Evolutionary conservation across 2,888 invertebrate species (phyloP), one percentile per base, ranked within the genome.

Genomic region (Yponomeuta malinellus): DNA sequence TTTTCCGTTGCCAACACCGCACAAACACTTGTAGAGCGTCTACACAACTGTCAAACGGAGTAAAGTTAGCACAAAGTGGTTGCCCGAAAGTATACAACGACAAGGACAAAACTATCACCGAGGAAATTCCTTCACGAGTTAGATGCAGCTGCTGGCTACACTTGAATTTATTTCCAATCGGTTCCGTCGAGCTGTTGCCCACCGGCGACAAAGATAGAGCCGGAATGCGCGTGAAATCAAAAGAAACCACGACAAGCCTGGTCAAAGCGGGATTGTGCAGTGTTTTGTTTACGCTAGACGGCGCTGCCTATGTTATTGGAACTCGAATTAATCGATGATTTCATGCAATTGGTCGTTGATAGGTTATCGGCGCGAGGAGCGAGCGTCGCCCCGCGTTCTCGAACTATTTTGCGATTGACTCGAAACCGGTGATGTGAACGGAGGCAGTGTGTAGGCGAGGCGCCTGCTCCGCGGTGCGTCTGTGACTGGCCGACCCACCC

Each of bases 301-400:
- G 63, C 69, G 69, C 69, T 68, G 70, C 71, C 70, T 63, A 63
- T 69, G 70, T 73, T 73, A 72, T 73, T 69, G 73, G 74, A 80
- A 86, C 83, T 88, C 85, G 86, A 85, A 85, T 86, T 80, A 82
- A 87, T 87, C 89, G 90, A 89, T 91, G 91, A 91, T 89, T 90
- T 89, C 90, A 90, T 90, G 81, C 85, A 87, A 85, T 86, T 83
- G 85, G 85, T 84, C 81, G 80, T 83, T 88, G 89, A 89, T 89
- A 91, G 89, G 86, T 89, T 91, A 89, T 89, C 89, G 88, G 66
- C 52, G 12, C 15, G 63, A 67, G 33, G 69, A 70, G 69, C 33
- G 59, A 79, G 79, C 78, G 78, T 74, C 71, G 73, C 74, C 72
- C 75, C 74, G 75, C 72, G 68, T 48, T 43, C 68, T 68, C 48